These are phyloP conservation scores for Heliocidaris erythrogramma DNA, from an alignment of 35 echinoderm and acorn worm species.

Conservation along the genomic window DNA sequence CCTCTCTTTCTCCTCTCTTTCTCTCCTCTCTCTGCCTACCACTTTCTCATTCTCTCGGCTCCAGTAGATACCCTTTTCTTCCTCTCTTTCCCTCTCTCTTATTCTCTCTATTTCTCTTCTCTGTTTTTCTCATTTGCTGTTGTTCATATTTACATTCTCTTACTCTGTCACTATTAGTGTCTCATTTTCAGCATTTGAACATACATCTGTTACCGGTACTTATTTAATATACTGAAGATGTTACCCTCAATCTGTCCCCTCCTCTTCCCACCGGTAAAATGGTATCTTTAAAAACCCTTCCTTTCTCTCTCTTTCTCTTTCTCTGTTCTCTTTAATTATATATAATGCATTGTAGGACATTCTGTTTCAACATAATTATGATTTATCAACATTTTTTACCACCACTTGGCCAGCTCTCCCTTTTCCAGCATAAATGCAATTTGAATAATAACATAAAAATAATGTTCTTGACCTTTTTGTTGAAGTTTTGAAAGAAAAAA, in stretches of 20 bases:
- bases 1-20: neutral
- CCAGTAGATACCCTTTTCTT: neutral
- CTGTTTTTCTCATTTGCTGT: no score
- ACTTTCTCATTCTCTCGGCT: no score
- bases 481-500: neutral
- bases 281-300: no score
- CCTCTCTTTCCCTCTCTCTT: neutral
- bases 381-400: neutral
- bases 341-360: neutral
- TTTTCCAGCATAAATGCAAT: neutral
- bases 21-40: no score
- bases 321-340: neutral
- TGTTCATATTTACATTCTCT: no score
- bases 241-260: no score
- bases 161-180: no score
- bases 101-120: neutral
- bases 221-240: no score
- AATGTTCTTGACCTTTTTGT: neutral
- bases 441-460: neutral
- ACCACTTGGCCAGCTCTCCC: neutral
- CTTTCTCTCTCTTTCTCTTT: neutral
- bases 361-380: neutral
- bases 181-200: no score
- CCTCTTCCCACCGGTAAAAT: no score
- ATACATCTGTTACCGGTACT: no score